These are phyloP conservation scores for Parnassius apollo DNA, from an alignment of 2,888 invertebrate species.

Conservation along the genomic window DNA sequence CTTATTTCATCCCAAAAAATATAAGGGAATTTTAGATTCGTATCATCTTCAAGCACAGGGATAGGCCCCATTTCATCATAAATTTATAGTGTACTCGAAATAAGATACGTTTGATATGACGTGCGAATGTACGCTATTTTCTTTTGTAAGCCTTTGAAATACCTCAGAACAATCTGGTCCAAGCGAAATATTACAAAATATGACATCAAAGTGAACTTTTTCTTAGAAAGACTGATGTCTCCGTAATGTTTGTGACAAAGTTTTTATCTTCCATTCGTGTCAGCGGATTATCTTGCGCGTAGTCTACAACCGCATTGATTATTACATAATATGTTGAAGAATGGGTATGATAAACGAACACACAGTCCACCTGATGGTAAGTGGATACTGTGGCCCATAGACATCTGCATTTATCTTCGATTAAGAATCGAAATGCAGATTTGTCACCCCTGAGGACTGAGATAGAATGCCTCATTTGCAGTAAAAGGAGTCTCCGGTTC, in stretches of 20 bases:
- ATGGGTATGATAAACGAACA: too few species aligned
- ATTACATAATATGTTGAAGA: too few species aligned
- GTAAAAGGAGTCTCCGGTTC: too few species aligned
- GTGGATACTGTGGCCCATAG: too few species aligned
- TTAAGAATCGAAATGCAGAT: too few species aligned
- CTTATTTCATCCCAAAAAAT: conserved; percentile 7
- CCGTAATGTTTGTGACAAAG: conserved; percentile 4
- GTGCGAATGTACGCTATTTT: conserved; percentile 2
- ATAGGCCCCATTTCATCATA: conserved; percentile 15
- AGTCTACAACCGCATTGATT: too few species aligned
- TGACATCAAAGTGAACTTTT: conserved; percentile 19
- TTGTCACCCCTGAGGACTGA: too few species aligned
- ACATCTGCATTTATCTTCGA: too few species aligned
- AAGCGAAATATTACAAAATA: conserved; percentile 9
- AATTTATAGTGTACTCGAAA: conserved; percentile 21
- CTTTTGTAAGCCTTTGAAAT: conserved; percentile 14
- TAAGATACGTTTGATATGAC: conserved; percentile 10
- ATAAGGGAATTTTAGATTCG: conserved; percentile 15
- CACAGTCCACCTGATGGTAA: too few species aligned
- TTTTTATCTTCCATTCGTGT: conserved; percentile 1
- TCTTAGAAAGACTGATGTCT: conserved; percentile 1
- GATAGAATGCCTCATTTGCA: too few species aligned
- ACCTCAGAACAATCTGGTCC: conserved; percentile 14
- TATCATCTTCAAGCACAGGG: not conserved
- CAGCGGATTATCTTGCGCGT: not conserved